Conservation (phyloP, 2,797 vertebrate genomes). For the Lutra lutra region DNA sequence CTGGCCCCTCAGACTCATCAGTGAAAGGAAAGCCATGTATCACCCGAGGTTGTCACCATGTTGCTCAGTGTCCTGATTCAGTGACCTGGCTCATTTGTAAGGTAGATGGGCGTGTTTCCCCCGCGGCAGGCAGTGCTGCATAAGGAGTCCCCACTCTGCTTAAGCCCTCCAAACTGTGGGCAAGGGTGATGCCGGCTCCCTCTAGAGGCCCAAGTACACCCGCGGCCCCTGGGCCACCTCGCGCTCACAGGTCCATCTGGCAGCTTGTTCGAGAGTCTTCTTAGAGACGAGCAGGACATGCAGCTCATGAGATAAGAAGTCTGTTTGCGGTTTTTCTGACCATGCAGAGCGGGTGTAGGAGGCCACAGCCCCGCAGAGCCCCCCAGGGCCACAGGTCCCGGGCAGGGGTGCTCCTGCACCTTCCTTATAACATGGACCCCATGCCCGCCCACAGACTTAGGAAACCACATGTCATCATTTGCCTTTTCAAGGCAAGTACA, state of each 20-base stretch:
- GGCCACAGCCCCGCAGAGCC: neutral
- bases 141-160: neutral
- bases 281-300: neutral
- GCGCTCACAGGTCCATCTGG: rapidly evolving
- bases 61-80: neutral
- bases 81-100: neutral
- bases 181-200: neutral
- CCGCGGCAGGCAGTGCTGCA: neutral
- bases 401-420: neutral
- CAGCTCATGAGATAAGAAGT: neutral
- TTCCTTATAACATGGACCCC: neutral
- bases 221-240: rapidly evolving
- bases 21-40: neutral
- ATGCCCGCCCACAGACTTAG: neutral
- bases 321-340: neutral
- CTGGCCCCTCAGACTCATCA: neutral
- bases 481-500: neutral
- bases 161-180: neutral
- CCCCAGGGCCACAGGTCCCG: neutral
- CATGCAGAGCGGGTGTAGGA: neutral
- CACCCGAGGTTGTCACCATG: rapidly evolving
- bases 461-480: rapidly evolving
- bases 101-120: neutral
- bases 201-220: rapidly evolving
- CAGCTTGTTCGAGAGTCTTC: neutral